Percentiles rank a stretch among this genome's conserved stretches.
phyloP scores from a whole-genome alignment of 2,888 invertebrate species.

The Drosophila paranaensis region DNA sequence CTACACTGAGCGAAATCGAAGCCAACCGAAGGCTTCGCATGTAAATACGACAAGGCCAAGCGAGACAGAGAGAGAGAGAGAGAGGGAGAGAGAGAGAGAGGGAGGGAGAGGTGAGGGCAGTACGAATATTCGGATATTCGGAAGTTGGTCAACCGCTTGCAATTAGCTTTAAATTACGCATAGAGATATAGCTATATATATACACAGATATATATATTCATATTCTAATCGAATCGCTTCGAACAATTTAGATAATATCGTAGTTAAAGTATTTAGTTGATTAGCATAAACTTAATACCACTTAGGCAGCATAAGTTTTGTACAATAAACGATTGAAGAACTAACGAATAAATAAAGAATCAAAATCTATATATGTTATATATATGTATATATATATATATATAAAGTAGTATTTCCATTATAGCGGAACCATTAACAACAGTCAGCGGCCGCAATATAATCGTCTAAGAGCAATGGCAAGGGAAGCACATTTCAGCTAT shows the following conservation, averaged over 20 bases:
- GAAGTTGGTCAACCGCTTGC: too few relatives aligned
- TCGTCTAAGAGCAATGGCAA: neutral
- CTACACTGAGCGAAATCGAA: slow-evolving; percentile 73
- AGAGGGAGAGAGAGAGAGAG: too few relatives aligned
- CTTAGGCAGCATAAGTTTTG: slow-evolving; percentile 66
- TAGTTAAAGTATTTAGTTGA: slow-evolving; percentile 45
- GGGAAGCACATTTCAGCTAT: neutral
- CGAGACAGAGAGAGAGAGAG: too few relatives aligned
- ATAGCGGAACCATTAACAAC: neutral
- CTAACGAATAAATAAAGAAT: slow-evolving; percentile 66
- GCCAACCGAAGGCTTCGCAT: slow-evolving; percentile 35
- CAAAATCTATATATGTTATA: slow-evolving; percentile 21
- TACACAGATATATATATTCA: slow-evolving; percentile 27
- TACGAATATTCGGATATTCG: too few relatives aligned
- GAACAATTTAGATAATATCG: slow-evolving; percentile 44
- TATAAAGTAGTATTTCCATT: too few relatives aligned
- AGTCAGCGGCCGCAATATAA: neutral
- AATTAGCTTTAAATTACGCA: slow-evolving; percentile 76
- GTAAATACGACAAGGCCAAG: slow-evolving; percentile 61
- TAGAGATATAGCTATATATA: slow-evolving; percentile 43
- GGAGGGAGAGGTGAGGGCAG: too few relatives aligned
- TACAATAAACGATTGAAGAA: slow-evolving; percentile 66
- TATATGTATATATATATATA: neutral
- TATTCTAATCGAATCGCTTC: slow-evolving; percentile 23
- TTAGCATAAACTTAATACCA: slow-evolving; percentile 48